phyloP scores from a whole-genome alignment of 92 coral and sea anemone genomes.

The Scolanthus callimorphus region DNA sequence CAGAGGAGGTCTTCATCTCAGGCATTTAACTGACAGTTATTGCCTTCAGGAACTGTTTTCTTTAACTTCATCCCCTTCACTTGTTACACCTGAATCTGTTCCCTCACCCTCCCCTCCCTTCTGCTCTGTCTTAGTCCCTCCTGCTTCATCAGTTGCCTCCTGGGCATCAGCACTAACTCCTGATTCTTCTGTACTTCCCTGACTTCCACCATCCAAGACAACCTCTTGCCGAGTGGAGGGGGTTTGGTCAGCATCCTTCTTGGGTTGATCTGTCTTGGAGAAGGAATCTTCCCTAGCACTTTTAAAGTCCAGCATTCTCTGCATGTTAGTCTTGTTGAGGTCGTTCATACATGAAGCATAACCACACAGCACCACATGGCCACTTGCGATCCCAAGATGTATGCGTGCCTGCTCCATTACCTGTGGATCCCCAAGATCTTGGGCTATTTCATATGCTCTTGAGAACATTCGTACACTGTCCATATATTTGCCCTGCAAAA shows the following conservation, averaged over 20 bases:
- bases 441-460: conserved; percentile 91
- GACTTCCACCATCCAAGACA: conserved; percentile 13
- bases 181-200: conserved; percentile 38
- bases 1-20: no score
- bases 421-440: conserved; percentile 67
- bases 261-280: conserved; percentile 35
- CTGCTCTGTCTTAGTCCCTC: conserved; percentile 13
- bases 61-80: conserved; percentile 34
- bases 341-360: conserved; percentile 82
- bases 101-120: conserved; percentile 23
- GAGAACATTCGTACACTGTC: conserved; percentile 84
- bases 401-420: conserved; percentile 76
- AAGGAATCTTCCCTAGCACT: conserved; percentile 74
- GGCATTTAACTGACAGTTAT: no score
- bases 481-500: conserved; percentile 81
- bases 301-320: conserved; percentile 83
- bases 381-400: conserved; percentile 83
- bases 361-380: conserved; percentile 74
- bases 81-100: conserved; percentile 32
- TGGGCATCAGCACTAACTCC: conserved; percentile 25
- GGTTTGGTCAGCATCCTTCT: conserved; percentile 6
- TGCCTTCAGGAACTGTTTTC: conserved; percentile 14
- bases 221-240: conserved; percentile 9
- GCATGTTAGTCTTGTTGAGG: conserved; percentile 54
- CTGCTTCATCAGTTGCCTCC: conserved; percentile 15